Conservation (phyloP, 2,888 invertebrate species). For the Oxystoma pomonae region DNA sequence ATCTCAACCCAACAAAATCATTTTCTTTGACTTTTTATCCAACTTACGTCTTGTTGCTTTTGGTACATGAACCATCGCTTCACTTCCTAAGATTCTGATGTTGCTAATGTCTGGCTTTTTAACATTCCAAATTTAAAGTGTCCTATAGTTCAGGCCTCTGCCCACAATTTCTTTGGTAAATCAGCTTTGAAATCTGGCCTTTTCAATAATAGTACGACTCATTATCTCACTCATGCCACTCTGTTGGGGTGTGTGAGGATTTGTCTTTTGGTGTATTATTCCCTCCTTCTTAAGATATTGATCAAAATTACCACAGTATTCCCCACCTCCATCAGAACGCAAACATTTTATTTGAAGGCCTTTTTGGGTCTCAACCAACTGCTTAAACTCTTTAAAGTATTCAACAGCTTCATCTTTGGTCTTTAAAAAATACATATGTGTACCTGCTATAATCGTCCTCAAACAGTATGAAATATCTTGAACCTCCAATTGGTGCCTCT, state of each 20-base stretch:
- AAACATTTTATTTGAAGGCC: conserved; percentile 16
- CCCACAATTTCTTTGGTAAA: background rate
- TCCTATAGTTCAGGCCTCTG: background rate
- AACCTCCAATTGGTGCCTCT: conserved; percentile 9
- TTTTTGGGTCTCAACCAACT: conserved; percentile 21
- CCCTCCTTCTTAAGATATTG: conserved; percentile 16
- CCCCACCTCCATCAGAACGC: conserved; percentile 21
- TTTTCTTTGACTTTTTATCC: conserved; percentile 17
- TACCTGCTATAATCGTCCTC: conserved; percentile 21
- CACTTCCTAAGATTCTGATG: conserved; percentile 18
- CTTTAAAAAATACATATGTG: conserved; percentile 22
- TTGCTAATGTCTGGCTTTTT: conserved; percentile 30
- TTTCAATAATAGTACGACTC: background rate
- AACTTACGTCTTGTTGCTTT: conserved; percentile 15
- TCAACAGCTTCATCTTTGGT: conserved; percentile 18
- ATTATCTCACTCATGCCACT: background rate
- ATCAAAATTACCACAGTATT: conserved; percentile 22
- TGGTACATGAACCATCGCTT: conserved; percentile 20
- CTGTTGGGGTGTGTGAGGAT: background rate
- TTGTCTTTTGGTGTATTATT: background rate
- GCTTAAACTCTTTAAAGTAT: conserved; percentile 17
- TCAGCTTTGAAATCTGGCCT: background rate
- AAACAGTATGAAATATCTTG: conserved; percentile 21
- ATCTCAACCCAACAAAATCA: conserved; percentile 18
- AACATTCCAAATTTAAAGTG: conserved; percentile 30